Percentiles rank a stretch among this genome's conserved stretches.
Evolutionary conservation across 2,113 vertebrate genomes (phyloP).

Genomic region (Zosterops hypoxanthus): DNA sequence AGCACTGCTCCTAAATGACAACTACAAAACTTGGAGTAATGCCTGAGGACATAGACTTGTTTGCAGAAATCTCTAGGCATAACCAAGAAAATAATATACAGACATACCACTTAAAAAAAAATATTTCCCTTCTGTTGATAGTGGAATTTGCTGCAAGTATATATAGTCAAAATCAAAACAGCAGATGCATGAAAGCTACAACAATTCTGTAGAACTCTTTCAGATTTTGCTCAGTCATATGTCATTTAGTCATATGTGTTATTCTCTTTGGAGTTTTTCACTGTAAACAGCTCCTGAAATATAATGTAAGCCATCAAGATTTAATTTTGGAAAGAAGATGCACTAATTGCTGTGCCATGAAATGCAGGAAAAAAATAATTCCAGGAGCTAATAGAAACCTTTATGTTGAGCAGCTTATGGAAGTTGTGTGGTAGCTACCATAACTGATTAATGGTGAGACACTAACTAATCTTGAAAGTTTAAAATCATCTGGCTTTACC

Average conservation of each 20-base stretch:
- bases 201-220: not conserved
- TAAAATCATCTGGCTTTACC: not conserved
- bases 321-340: not conserved
- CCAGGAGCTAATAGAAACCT: not conserved
- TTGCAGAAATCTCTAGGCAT: not conserved
- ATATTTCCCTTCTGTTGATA: not conserved
- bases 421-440: not conserved
- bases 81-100: not conserved
- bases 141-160: not conserved
- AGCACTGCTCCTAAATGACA: not conserved
- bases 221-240: not conserved
- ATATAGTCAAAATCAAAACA: not conserved
- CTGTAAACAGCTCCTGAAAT: not conserved
- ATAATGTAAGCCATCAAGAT: not conserved
- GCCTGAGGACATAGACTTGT: not conserved
- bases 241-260: not conserved
- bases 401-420: not conserved
- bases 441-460: not conserved
- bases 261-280: not conserved
- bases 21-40: not conserved
- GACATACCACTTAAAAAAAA: not conserved
- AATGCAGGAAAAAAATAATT: not conserved
- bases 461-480: not conserved
- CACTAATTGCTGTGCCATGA: not conserved
- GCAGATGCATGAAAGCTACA: not conserved